Conservation (phyloP, 2,888 invertebrate species). For the Caenorhabditis virilis region DNA sequence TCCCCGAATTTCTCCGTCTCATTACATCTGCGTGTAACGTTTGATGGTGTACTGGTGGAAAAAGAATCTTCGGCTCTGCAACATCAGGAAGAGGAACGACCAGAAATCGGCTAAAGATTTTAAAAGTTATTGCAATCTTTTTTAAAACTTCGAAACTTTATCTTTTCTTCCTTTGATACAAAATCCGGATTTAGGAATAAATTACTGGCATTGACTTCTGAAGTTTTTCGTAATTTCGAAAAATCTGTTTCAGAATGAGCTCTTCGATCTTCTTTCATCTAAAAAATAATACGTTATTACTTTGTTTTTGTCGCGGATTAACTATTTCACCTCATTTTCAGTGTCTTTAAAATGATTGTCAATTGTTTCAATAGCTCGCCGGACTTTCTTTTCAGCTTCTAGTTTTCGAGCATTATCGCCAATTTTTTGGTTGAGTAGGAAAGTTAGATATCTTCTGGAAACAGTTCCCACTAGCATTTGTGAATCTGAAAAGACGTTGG, state of each 20-base stretch:
- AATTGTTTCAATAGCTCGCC: constrained; percentile 63
- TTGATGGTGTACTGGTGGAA: constrained; percentile 9
- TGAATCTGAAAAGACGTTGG: constrained; percentile 41
- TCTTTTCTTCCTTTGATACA: no score
- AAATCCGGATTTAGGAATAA: no score
- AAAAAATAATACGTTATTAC: constrained; percentile 1
- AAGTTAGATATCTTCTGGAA: constrained; percentile 50
- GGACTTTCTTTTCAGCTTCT: constrained; percentile 61
- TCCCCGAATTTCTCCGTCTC: constrained; percentile 14
- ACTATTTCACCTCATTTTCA: constrained; percentile 28
- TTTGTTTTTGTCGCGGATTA: background rate
- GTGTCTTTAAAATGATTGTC: constrained; percentile 64
- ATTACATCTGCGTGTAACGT: constrained; percentile 20
- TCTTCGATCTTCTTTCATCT: constrained; percentile 27
- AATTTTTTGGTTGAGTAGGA: constrained; percentile 34
- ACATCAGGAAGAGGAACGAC: constrained; percentile 28
- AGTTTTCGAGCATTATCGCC: constrained; percentile 58
- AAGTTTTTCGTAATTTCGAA: no score
- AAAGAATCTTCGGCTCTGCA: constrained; percentile 21
- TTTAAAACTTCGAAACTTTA: no score
- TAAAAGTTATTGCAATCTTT: no score
- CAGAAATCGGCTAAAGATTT: constrained; percentile 24
- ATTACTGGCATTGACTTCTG: no score
- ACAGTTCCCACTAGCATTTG: constrained; percentile 67
- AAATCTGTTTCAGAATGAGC: constrained; percentile 32